Percentiles rank a stretch among this genome's conserved stretches.
These are phyloP conservation scores for Procambarus clarkii DNA, from an alignment of 1,140 invertebrate species.

Conservation along the genomic window DNA sequence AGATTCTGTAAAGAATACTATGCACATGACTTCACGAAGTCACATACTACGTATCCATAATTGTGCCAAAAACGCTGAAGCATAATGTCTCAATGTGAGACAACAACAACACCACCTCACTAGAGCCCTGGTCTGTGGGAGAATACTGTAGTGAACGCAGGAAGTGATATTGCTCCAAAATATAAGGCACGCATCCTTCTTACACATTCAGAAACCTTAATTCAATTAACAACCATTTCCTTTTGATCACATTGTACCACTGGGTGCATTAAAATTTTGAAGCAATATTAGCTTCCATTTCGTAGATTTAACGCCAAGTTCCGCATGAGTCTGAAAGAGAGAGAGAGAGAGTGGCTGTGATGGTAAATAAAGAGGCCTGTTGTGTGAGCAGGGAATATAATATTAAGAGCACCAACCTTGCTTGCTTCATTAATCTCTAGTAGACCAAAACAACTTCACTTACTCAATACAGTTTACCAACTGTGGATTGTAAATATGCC, in stretches of 20 bases:
- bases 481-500: neutral
- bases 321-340: slow-evolving; percentile 68
- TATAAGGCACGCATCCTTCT: slow-evolving; percentile 2
- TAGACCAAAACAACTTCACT: neutral
- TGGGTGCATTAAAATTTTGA: slow-evolving; percentile 42
- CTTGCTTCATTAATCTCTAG: neutral
- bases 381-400: slow-evolving; percentile 28
- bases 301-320: slow-evolving; percentile 62
- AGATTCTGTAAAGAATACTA: slow-evolving; percentile 1
- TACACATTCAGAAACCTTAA: neutral
- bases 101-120: slow-evolving; percentile 34
- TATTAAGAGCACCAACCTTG: slow-evolving; percentile 60
- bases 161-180: slow-evolving; percentile 15
- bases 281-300: slow-evolving; percentile 35
- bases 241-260: neutral
- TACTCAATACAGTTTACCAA: neutral
- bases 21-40: neutral
- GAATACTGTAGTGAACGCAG: slow-evolving; percentile 25
- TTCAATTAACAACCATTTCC: neutral
- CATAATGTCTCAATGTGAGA: slow-evolving; percentile 44
- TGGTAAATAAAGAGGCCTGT: slow-evolving; percentile 26
- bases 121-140: slow-evolving; percentile 11
- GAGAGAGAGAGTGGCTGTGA: slow-evolving; percentile 57
- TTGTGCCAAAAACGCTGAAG: slow-evolving; percentile 5
- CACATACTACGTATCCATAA: neutral